These are phyloP conservation scores for Macquaria ambigua DNA, from an alignment of 2,113 vertebrate species.

Conservation along the genomic window DNA sequence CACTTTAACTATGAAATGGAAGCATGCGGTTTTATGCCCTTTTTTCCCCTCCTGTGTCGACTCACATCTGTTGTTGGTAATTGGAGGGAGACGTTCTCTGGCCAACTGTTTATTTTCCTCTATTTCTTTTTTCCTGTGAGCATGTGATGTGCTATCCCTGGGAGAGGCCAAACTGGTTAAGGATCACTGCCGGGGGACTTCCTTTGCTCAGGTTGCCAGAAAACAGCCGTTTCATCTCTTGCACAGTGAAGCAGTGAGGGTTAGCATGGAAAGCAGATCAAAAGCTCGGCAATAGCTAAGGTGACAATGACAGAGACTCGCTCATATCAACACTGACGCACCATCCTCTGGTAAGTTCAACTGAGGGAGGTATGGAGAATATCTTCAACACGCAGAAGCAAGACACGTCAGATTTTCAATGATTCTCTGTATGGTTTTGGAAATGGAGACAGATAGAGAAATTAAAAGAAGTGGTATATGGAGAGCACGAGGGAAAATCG, in stretches of 20 bases:
- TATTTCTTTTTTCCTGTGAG: constrained; percentile 55
- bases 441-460: constrained; percentile 40
- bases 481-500: constrained; percentile 31
- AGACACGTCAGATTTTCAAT: constrained; percentile 37
- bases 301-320: constrained; percentile 73
- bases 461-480: constrained; percentile 19
- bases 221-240: constrained; percentile 78
- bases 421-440: constrained; percentile 43
- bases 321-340: constrained; percentile 56
- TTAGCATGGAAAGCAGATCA: constrained; percentile 73
- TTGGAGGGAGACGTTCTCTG: constrained; percentile 48
- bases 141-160: constrained; percentile 72
- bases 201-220: constrained; percentile 78
- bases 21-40: not conserved
- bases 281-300: constrained; percentile 65
- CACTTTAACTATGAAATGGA: constrained; percentile 20
- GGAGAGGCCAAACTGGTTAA: constrained; percentile 70
- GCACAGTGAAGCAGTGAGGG: constrained; percentile 57
- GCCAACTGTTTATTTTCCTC: constrained; percentile 72
- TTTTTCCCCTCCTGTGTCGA: not conserved
- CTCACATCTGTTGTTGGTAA: constrained; percentile 69
- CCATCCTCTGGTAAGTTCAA: constrained; percentile 44
- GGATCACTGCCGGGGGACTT: constrained; percentile 71
- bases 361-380: constrained; percentile 29
- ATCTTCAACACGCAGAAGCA: constrained; percentile 41